Percentiles rank a stretch among this genome's conserved stretches.
Evolutionary conservation across 2,797 vertebrate genomes (phyloP).

Genomic region (Crax fasciolata): DNA sequence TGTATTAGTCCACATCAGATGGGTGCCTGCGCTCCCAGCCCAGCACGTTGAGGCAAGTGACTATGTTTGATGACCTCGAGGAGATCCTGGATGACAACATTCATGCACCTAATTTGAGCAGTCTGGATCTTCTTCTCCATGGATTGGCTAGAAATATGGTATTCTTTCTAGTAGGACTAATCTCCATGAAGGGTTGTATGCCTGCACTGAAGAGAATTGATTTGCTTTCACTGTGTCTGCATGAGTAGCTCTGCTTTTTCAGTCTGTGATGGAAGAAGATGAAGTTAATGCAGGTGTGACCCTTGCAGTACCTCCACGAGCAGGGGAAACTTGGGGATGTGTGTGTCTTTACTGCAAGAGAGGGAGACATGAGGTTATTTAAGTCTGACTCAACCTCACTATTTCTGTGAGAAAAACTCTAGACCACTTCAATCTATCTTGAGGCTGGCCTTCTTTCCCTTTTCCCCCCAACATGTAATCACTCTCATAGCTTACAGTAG

Average conservation of each 20-base stretch:
- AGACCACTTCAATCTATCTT: not conserved
- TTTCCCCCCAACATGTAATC: not conserved
- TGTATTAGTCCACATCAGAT: not conserved
- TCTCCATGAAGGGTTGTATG: not conserved
- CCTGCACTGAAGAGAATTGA: not conserved
- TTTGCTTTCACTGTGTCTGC: not conserved
- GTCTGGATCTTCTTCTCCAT: not conserved
- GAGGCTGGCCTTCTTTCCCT: not conserved
- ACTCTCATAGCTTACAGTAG: not conserved
- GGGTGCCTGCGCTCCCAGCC: not conserved
- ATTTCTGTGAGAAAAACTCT: not conserved
- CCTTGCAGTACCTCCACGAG: not conserved
- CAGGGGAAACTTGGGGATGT: not conserved
- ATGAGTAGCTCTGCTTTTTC: not conserved
- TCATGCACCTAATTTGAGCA: not conserved
- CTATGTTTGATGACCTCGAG: not conserved
- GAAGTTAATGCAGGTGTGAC: not conserved
- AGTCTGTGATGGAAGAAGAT: accelerated
- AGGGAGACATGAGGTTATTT: not conserved
- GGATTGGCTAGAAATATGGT: not conserved
- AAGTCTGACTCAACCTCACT: not conserved
- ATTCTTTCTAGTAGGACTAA: not conserved
- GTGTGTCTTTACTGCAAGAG: not conserved
- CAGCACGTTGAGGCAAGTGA: accelerated
- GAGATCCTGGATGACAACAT: not conserved